Percentiles rank a stretch among this genome's conserved stretches.
These are phyloP conservation scores for Beris chalybata DNA, from an alignment of 2,888 invertebrate genomes.

Conservation along the genomic window DNA sequence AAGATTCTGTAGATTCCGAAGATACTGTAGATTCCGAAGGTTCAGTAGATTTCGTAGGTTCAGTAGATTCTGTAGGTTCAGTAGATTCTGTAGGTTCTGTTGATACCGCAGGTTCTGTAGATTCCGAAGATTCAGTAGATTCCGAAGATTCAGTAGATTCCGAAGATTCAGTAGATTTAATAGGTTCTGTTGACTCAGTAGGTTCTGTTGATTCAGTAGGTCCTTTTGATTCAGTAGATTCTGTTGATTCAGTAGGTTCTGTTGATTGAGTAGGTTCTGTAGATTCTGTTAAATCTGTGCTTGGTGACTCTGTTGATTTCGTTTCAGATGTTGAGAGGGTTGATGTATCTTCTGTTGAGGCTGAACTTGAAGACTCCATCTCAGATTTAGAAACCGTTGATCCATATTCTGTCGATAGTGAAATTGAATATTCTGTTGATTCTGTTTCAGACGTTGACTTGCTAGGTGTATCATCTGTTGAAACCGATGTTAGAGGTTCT, in stretches of 20 bases:
- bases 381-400: constrained; percentile 30
- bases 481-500: constrained; percentile 39
- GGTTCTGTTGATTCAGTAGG: constrained; percentile 25
- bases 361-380: constrained; percentile 7
- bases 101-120: constrained; percentile 8
- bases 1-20: constrained; percentile 41
- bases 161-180: constrained; percentile 44
- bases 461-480: constrained; percentile 42
- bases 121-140: constrained; percentile 26
- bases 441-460: constrained; percentile 22
- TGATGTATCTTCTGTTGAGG: neutral
- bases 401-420: constrained; percentile 29
- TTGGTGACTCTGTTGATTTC: neutral
- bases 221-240: constrained; percentile 18
- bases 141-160: constrained; percentile 18
- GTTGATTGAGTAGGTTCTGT: constrained; percentile 21
- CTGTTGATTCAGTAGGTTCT: constrained; percentile 28
- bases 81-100: constrained; percentile 37
- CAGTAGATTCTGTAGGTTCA: constrained; percentile 39
- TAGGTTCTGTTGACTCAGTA: constrained; percentile 34
- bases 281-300: neutral
- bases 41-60: constrained; percentile 39
- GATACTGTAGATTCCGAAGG: constrained; percentile 25
- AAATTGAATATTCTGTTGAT: constrained; percentile 11
- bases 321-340: neutral